Percentiles rank a stretch among this genome's conserved stretches.
Evolutionary conservation across 2,113 vertebrate species (phyloP).

Genomic region (Otus sunia): DNA sequence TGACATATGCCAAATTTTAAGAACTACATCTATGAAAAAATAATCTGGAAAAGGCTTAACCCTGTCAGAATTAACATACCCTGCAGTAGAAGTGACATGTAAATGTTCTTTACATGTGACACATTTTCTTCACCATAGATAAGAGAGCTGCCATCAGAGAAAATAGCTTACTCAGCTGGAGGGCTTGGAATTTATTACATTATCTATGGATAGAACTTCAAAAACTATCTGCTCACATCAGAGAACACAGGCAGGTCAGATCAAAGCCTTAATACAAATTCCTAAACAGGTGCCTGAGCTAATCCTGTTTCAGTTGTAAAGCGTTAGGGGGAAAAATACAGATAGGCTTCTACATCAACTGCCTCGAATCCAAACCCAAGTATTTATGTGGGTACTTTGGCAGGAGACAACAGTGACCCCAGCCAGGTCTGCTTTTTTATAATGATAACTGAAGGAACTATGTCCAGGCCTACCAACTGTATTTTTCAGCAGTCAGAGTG

Average conservation of each 20-base stretch:
- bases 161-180: not conserved
- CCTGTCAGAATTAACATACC: not conserved
- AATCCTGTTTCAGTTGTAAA: not conserved
- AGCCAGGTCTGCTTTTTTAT: not conserved
- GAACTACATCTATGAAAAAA: not conserved
- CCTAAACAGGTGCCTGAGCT: not conserved
- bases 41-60: not conserved
- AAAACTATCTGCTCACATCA: not conserved
- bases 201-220: not conserved
- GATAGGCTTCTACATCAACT: not conserved
- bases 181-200: not conserved
- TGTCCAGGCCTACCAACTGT: not conserved
- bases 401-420: not conserved
- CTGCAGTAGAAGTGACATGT: not conserved
- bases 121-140: not conserved
- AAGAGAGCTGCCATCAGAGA: not conserved
- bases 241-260: not conserved
- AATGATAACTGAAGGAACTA: not conserved
- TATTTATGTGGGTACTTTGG: not conserved
- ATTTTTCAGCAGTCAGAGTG: not conserved
- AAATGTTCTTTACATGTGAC: not conserved
- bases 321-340: not conserved
- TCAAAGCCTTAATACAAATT: not conserved
- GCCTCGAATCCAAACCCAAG: not conserved
- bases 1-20: not conserved